Conservation (phyloP, 2,797 vertebrate species). For the Sphaeramia orbicularis region DNA sequence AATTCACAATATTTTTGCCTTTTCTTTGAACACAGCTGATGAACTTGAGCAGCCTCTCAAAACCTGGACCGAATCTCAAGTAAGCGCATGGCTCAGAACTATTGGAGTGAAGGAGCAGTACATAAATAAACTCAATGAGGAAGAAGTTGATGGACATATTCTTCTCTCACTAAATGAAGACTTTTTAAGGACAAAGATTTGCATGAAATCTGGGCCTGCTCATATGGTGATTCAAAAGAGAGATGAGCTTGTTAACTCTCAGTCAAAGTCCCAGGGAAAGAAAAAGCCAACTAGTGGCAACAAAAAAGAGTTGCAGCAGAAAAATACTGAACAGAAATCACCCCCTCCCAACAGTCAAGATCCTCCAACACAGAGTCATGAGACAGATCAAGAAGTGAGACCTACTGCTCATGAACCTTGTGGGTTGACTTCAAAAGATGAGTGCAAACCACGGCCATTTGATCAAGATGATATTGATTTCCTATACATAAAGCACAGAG, state of each 20-base stretch:
- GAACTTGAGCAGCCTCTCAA: conserved; percentile 50
- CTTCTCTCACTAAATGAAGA: conserved; percentile 77
- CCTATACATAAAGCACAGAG: conserved; percentile 84
- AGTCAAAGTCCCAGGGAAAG: conserved; percentile 32
- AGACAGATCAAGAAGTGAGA: conserved; percentile 7
- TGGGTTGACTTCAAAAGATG: conserved; percentile 56
- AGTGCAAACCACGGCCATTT: conserved; percentile 84
- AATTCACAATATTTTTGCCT: conserved; percentile 17
- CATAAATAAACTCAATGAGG: conserved; percentile 74
- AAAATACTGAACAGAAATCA: background rate
- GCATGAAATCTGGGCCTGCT: conserved; percentile 86
- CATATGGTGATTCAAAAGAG: conserved; percentile 82
- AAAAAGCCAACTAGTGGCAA: conserved; percentile 6
- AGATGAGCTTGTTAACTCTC: conserved; percentile 72
- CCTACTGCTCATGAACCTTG: conserved; percentile 9
- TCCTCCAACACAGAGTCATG: background rate
- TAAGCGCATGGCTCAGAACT: conserved; percentile 84
- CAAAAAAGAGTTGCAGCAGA: conserved; percentile 25
- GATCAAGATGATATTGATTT: conserved; percentile 74
- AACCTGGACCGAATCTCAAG: conserved; percentile 84
- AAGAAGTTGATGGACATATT: conserved; percentile 84
- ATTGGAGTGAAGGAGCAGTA: conserved; percentile 83
- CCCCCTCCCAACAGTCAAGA: background rate
- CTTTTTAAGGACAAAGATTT: conserved; percentile 78
- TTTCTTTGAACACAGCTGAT: conserved; percentile 41